Evolutionary conservation across 1,140 invertebrate genomes (phyloP), one percentile per base, ranked within the genome.

Genomic region (Pachypsylla venusta): DNA sequence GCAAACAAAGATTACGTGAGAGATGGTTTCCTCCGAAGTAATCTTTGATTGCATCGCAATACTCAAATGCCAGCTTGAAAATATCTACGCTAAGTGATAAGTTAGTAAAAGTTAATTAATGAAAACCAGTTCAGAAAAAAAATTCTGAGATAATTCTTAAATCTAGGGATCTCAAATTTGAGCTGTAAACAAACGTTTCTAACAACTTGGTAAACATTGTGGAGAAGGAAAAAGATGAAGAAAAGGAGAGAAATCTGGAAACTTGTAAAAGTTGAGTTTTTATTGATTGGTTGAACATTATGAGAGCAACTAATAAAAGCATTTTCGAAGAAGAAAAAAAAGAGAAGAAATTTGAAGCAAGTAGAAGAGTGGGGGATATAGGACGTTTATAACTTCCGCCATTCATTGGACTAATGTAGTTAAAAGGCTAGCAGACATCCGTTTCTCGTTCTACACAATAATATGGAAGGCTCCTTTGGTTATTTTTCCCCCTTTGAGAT

Each of bases 371-470:
- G 42, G 22, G 42, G 42, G 30, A 22, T n/a, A 48, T 19, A n/a
- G 3, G 22, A 48, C n/a, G 7, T 48, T 48, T 48, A 48, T 48
- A 48, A 48, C 42, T 48, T 48, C 42, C 42, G 42, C 42, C 42
- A 48, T 48, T 48, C 42, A 48, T 48, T 48, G 42, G 42, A n/a
- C 42, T 48, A 48, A 48, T 48, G 42, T 19, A 48, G 42, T 48
- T 48, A 48, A 48, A n/a, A 48, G 42, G 42, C 42, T 48, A 48
- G n/a, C 42, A 48, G 22, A 48, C 42, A 48, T 48, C 42, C 42
- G 42, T 48, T 48, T 48, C 42, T 48, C 42, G 22, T 48, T 48
- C 22, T 48, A 48, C 42, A 48, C 16, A 10, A 48, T 48, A 48
- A 48, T 48, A 48, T 48, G 16, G 22, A 48, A 48, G 42, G 42